phyloP scores from a whole-genome alignment of 2,888 invertebrate species.

The Vanessa cardui region DNA sequence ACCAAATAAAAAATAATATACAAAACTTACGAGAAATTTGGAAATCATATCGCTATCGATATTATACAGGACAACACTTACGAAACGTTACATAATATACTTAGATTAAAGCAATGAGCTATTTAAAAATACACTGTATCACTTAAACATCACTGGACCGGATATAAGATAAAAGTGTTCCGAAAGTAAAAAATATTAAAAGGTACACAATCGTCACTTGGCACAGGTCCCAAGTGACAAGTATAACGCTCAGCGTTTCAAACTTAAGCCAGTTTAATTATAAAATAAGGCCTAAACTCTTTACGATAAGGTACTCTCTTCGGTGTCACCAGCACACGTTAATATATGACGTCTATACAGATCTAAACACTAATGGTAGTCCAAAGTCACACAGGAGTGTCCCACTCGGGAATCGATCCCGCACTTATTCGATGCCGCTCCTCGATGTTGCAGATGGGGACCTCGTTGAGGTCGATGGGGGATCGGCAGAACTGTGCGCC shows the following conservation, averaged over 20 bases:
- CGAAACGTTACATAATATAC: neutral
- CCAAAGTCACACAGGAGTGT: conserved; percentile 43
- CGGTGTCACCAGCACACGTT: conserved; percentile 45
- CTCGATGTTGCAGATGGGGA: conserved; percentile 36
- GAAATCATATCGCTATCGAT: too few relatives aligned
- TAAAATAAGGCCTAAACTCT: conserved; percentile 33
- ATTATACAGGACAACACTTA: too few relatives aligned
- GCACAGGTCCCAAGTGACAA: neutral
- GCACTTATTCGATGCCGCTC: conserved; percentile 51
- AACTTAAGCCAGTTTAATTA: neutral
- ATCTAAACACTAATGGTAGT: conserved; percentile 51
- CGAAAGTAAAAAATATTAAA: neutral
- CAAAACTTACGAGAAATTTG: neutral
- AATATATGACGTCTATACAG: conserved; percentile 51
- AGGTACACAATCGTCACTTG: neutral
- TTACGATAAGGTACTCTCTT: conserved; percentile 44
- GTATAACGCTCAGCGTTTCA: conserved; percentile 11
- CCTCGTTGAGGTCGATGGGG: conserved; percentile 55
- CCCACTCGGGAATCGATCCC: conserved; percentile 43
- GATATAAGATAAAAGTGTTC: neutral
- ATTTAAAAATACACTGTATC: neutral
- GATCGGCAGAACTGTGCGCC: conserved; percentile 64
- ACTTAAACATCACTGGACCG: conserved; percentile 16
- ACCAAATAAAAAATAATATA: neutral
- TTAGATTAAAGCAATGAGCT: conserved; percentile 7